phyloP scores from a whole-genome alignment of 2,888 invertebrate genomes.

The Lasioglossum pauxillum region DNA sequence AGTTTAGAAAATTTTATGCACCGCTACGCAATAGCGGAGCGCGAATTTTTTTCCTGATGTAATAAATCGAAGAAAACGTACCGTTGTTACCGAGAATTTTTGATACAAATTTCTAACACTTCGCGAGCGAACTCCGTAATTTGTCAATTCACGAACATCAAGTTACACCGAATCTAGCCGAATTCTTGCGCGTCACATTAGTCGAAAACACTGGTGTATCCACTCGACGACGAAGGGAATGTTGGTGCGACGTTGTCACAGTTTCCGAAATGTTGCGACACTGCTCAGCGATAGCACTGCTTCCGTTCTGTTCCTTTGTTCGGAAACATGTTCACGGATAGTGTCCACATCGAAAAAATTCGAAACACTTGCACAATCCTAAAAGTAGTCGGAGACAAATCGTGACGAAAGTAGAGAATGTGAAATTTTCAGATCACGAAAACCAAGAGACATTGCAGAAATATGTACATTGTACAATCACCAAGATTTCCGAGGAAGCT shows the following conservation, averaged over 20 bases:
- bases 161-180: no score
- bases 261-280: slow-evolving; percentile 57
- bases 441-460: neutral
- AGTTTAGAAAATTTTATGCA: no score
- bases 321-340: neutral
- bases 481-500: neutral
- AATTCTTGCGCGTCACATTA: no score
- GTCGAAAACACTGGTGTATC: neutral
- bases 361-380: neutral
- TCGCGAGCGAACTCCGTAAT: no score
- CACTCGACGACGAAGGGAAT: slow-evolving; percentile 42
- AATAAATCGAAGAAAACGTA: neutral
- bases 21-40: no score
- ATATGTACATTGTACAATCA: neutral
- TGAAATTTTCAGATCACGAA: neutral
- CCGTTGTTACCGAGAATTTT: no score
- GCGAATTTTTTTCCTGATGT: neutral
- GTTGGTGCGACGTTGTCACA: slow-evolving; percentile 56
- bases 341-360: neutral
- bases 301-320: neutral
- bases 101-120: no score
- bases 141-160: no score
- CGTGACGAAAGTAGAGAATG: neutral
- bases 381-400: neutral
- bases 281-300: slow-evolving; percentile 15